Percentiles rank a stretch among this genome's conserved stretches.
phyloP scores from a whole-genome alignment of 2,113 vertebrate species.

The Carollia perspicillata region DNA sequence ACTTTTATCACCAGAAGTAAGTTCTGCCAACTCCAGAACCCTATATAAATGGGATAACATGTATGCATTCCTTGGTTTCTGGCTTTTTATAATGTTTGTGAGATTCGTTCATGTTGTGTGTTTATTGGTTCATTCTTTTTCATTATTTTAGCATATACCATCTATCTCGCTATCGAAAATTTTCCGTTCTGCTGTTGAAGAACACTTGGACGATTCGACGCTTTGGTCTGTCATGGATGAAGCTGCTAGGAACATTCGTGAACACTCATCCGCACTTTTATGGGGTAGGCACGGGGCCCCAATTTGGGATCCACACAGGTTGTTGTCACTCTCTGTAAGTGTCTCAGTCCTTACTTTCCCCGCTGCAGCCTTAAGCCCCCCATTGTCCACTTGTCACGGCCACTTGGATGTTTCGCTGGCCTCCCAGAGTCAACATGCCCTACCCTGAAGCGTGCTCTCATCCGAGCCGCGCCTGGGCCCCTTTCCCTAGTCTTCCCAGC shows the following conservation, averaged over 20 bases:
- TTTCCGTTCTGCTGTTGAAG: not conserved
- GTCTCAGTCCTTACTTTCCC: not conserved
- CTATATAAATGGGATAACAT: not conserved
- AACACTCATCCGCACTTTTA: rapidly evolving
- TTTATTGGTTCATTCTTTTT: not conserved
- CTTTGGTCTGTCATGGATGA: not conserved
- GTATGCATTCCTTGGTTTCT: not conserved
- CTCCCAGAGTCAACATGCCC: not conserved
- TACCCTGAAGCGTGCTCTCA: not conserved
- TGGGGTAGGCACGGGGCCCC: not conserved
- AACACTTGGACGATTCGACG: not conserved
- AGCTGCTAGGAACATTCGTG: not conserved
- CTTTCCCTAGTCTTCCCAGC: not conserved
- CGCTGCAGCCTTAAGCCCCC: not conserved
- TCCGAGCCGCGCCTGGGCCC: not conserved
- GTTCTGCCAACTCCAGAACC: not conserved
- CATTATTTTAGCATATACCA: not conserved
- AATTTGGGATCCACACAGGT: not conserved
- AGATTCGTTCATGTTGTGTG: not conserved
- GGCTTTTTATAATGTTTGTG: not conserved
- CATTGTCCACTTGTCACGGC: not conserved
- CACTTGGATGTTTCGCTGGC: not conserved
- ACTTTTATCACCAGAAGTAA: not conserved
- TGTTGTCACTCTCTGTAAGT: too few relatives aligned
- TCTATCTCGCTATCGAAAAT: not conserved